These are phyloP conservation scores for Ciconia nigra DNA, from an alignment of 2,797 vertebrate genomes.

Conservation along the genomic window DNA sequence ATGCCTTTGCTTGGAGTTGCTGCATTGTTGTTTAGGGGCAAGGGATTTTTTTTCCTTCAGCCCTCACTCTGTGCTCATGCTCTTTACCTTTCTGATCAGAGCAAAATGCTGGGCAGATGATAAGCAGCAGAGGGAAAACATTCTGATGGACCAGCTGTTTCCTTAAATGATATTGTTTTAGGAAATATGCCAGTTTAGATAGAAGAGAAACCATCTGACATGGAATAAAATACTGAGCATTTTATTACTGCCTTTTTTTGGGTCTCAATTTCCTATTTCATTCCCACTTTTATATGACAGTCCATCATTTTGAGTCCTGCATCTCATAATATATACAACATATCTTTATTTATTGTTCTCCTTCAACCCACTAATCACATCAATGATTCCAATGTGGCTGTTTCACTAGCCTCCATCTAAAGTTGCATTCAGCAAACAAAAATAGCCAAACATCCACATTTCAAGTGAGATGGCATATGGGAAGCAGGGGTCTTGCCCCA, in stretches of 20 bases:
- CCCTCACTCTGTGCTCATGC: background rate
- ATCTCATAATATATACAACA: background rate
- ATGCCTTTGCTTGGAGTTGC: background rate
- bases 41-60: background rate
- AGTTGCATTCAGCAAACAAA: background rate
- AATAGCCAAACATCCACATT: background rate
- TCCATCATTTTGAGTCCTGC: background rate
- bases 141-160: background rate
- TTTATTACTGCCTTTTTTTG: background rate
- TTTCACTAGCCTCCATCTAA: background rate
- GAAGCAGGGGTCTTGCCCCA: background rate
- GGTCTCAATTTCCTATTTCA: background rate
- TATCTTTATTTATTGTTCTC: background rate
- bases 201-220: background rate
- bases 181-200: slow-evolving; percentile 3
- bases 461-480: background rate
- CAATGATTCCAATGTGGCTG: background rate
- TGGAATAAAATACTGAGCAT: background rate
- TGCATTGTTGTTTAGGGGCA: background rate
- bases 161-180: slow-evolving; percentile 2
- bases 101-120: background rate
- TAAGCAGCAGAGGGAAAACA: background rate
- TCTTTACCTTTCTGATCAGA: background rate
- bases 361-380: background rate
- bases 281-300: background rate